Evolutionary conservation across 1,140 invertebrate species (phyloP).

Genomic region (Listronotus oregonensis): DNA sequence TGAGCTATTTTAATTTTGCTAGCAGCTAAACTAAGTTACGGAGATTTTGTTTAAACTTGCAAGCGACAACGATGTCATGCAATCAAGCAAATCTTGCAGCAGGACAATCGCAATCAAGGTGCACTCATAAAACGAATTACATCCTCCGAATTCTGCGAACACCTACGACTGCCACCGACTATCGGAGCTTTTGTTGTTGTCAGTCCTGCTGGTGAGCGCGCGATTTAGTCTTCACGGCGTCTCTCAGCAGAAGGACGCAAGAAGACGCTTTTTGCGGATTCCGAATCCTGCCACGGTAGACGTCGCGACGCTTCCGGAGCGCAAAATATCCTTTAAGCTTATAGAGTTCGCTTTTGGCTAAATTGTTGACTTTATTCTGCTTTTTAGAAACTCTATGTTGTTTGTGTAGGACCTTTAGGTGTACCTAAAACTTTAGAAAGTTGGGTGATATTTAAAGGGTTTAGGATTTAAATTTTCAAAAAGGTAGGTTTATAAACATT

Average conservation of each 20-base stretch:
- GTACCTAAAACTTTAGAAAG: no score
- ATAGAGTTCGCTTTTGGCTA: no score
- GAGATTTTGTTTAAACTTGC: not conserved
- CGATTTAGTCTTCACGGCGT: slow-evolving; percentile 28
- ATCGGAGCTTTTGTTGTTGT: slow-evolving; percentile 27
- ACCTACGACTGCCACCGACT: slow-evolving; percentile 20
- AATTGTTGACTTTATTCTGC: no score
- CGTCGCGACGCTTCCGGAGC: slow-evolving; percentile 8
- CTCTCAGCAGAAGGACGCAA: slow-evolving; percentile 25
- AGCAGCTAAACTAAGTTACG: not conserved
- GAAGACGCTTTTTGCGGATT: slow-evolving; percentile 16
- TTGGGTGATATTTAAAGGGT: no score
- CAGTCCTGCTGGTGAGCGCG: slow-evolving; percentile 11
- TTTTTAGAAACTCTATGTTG: no score
- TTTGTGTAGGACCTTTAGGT: no score
- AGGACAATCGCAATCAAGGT: slow-evolving; percentile 10
- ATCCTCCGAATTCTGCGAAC: slow-evolving; percentile 7
- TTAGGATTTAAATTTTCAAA: no score
- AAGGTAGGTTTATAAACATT: no score
- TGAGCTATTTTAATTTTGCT: no score
- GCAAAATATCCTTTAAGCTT: no score
- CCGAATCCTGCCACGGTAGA: not conserved
- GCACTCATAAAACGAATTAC: slow-evolving; percentile 1
- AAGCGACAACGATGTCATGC: not conserved
- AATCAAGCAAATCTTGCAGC: not conserved